Evolutionary conservation across 2,113 vertebrate genomes (phyloP).

Genomic region (Hippotragus niger): DNA sequence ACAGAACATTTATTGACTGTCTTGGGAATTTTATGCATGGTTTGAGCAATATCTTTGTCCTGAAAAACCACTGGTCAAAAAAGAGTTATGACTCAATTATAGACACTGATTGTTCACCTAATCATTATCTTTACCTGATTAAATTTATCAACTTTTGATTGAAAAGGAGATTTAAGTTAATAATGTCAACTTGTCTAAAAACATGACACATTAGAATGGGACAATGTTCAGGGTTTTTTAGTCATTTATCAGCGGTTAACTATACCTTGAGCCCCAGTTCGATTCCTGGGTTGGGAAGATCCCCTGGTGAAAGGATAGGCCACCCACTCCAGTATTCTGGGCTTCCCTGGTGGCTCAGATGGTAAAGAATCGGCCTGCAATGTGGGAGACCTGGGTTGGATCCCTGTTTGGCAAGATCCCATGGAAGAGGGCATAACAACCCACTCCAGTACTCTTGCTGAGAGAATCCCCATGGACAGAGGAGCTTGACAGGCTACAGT

Average conservation of each 20-base stretch:
- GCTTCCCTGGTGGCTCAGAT: background rate
- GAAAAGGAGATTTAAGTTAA: conserved; percentile 11
- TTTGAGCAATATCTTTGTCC: background rate
- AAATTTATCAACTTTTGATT: background rate
- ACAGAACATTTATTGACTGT: background rate
- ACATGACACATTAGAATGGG: background rate
- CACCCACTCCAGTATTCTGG: background rate
- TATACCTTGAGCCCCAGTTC: background rate
- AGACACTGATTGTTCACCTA: background rate
- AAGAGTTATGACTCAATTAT: background rate
- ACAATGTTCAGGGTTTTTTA: background rate
- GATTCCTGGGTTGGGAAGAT: background rate
- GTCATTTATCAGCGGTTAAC: background rate
- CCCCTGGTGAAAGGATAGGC: background rate
- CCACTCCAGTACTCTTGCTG: background rate
- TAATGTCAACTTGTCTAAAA: background rate
- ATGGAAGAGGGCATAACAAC: background rate
- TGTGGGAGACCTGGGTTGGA: background rate
- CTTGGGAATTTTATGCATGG: background rate
- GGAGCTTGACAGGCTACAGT: background rate
- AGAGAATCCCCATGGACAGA: background rate
- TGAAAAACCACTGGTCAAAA: background rate
- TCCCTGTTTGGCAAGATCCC: background rate
- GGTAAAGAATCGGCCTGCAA: background rate
- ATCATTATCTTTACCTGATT: conserved; percentile 22